These are phyloP conservation scores for Eupristina koningsbergeri DNA, from an alignment of 1,140 invertebrate genomes.

Conservation along the genomic window DNA sequence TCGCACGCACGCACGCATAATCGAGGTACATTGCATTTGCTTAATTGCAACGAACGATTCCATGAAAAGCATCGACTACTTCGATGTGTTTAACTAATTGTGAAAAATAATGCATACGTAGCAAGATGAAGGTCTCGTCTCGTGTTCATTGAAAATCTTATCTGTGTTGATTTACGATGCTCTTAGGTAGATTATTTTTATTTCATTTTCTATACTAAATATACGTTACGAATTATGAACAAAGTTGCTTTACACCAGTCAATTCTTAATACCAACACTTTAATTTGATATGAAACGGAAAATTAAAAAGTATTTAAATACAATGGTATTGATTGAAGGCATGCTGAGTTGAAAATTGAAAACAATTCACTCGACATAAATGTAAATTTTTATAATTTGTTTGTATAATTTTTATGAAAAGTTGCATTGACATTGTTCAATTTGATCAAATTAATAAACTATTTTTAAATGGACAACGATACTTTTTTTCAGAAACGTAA, in stretches of 20 bases:
- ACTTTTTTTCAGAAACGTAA: background rate
- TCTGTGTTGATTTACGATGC: conserved; percentile 42
- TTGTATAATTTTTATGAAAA: too few species aligned
- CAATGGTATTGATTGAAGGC: too few species aligned
- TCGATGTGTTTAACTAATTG: conserved; percentile 42
- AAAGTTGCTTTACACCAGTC: background rate
- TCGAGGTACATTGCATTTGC: background rate
- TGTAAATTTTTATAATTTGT: too few species aligned
- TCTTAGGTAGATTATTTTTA: conserved; percentile 30
- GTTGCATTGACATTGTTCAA: too few species aligned
- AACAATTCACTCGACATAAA: too few species aligned
- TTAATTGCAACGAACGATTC: conserved; percentile 13
- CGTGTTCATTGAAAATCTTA: conserved; percentile 33
- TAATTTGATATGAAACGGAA: background rate
- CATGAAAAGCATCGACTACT: conserved; percentile 37
- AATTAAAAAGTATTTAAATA: background rate
- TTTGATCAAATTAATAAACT: too few species aligned
- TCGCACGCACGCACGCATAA: background rate
- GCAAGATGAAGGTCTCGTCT: conserved; percentile 42
- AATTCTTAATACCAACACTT: conserved; percentile 17
- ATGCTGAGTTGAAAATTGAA: too few species aligned
- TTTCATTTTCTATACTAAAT: background rate
- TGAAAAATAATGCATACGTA: conserved; percentile 21
- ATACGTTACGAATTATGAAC: background rate
- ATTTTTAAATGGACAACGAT: too few species aligned